These are phyloP conservation scores for Syrmaticus mikado DNA, from an alignment of 2,113 vertebrate genomes.

Conservation along the genomic window DNA sequence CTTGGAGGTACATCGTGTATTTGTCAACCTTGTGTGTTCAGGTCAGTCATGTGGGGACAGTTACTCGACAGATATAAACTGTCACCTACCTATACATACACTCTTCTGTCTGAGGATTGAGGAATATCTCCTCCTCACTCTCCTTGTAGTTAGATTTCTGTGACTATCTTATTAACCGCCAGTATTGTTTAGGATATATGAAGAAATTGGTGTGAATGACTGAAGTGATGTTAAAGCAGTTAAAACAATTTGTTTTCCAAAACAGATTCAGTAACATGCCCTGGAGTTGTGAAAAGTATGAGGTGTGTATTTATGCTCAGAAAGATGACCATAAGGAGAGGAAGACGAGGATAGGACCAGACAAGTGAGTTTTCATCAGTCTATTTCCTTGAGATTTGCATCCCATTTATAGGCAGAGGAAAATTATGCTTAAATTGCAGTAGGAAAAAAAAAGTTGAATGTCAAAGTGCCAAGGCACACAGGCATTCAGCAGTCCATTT, in stretches of 20 bases:
- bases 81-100: not conserved
- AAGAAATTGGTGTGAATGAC: not conserved
- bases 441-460: not conserved
- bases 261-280: not conserved
- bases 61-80: not conserved
- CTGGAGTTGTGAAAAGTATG: not conserved
- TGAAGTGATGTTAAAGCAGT: not conserved
- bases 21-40: not conserved
- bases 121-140: not conserved
- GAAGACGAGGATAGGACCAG: not conserved
- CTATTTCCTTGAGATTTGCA: slow-evolving; percentile 20
- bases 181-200: not conserved
- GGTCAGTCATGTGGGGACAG: not conserved
- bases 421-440: not conserved
- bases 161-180: not conserved
- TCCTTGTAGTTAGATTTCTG: not conserved
- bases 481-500: not conserved
- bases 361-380: not conserved
- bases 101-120: not conserved
- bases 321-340: not conserved
- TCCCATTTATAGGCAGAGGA: not conserved
- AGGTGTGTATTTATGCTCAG: not conserved
- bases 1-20: not conserved
- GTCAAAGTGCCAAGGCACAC: not conserved
- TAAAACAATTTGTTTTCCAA: not conserved